Conservation (phyloP, 2,113 vertebrate genomes). For the Toxotes jaculatrix region DNA sequence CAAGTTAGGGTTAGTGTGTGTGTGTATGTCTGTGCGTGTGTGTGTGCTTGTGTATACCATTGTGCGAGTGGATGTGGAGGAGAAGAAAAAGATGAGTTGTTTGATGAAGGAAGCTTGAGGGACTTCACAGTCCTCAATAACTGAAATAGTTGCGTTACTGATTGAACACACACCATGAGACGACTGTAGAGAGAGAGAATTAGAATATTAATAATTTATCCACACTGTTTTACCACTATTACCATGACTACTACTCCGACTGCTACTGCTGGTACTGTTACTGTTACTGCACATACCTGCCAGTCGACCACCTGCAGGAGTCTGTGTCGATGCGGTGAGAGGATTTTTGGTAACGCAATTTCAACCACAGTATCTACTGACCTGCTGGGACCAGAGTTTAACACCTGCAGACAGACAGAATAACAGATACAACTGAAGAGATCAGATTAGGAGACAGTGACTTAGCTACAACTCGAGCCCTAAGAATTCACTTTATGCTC, state of each 20-base stretch:
- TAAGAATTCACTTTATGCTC: not conserved
- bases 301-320: constrained; percentile 88
- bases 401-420: constrained; percentile 84
- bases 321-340: constrained; percentile 82
- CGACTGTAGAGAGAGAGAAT: constrained; percentile 79
- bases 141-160: constrained; percentile 72
- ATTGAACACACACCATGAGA: constrained; percentile 88
- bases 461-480: not conserved
- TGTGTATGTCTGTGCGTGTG: not conserved
- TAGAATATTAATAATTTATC: not conserved
- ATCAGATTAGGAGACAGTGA: not conserved
- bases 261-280: not conserved
- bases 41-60: constrained; percentile 83
- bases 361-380: constrained; percentile 86
- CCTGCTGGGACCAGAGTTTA: constrained; percentile 91
- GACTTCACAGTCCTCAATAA: constrained; percentile 78
- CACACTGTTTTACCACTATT: not conserved
- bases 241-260: not conserved
- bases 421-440: not conserved
- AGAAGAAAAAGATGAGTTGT: constrained; percentile 89
- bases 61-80: constrained; percentile 85
- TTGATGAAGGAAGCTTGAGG: constrained; percentile 77
- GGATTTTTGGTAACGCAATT: constrained; percentile 89
- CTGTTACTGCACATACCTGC: constrained; percentile 83
- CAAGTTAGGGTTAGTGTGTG: not conserved